A percentile compares a stretch with the other conserved stretches of the same genome.
These are phyloP conservation scores for Eumeta japonica DNA, from an alignment of 1,140 invertebrate species.

Conservation along the genomic window DNA sequence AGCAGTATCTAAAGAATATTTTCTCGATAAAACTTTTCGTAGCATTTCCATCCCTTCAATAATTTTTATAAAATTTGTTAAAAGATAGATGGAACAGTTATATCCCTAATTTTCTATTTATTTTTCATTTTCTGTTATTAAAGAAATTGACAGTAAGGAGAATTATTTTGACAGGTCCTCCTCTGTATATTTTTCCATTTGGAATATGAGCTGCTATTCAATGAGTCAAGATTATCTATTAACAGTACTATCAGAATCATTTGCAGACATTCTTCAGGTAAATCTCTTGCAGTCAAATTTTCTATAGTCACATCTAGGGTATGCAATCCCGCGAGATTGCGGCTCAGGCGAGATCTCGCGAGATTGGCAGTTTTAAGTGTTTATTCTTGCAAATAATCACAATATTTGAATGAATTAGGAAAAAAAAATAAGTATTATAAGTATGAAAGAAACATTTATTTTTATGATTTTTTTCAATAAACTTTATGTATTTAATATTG, in stretches of 20 bases:
- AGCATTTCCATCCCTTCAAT: slow-evolving; percentile 13
- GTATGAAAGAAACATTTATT: too few relatives aligned
- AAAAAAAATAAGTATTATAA: too few relatives aligned
- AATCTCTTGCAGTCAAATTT: slow-evolving; percentile 9
- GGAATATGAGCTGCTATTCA: slow-evolving; percentile 11
- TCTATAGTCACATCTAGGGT: slow-evolving; percentile 8
- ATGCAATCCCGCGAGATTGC: too few relatives aligned
- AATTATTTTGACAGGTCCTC: slow-evolving; percentile 14
- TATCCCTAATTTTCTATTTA: slow-evolving; percentile 8
- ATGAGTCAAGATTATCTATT: slow-evolving; percentile 14
- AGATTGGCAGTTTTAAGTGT: too few relatives aligned
- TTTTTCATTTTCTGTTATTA: slow-evolving; percentile 4
- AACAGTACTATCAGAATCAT: slow-evolving; percentile 6
- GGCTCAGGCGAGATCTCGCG: too few relatives aligned
- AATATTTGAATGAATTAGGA: too few relatives aligned
- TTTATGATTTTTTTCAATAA: too few relatives aligned
- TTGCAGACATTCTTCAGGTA: slow-evolving; percentile 11
- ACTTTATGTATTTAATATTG: too few relatives aligned
- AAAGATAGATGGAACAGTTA: slow-evolving; percentile 11
- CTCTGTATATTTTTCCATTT: slow-evolving; percentile 17
- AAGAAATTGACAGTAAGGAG: too few relatives aligned
- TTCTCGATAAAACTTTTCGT: slow-evolving; percentile 10
- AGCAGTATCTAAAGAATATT: slow-evolving; percentile 13
- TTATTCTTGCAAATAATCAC: too few relatives aligned
- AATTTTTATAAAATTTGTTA: slow-evolving; percentile 18